These are phyloP conservation scores for Amyelois transitella DNA, from an alignment of 1,140 invertebrate species.

Conservation along the genomic window DNA sequence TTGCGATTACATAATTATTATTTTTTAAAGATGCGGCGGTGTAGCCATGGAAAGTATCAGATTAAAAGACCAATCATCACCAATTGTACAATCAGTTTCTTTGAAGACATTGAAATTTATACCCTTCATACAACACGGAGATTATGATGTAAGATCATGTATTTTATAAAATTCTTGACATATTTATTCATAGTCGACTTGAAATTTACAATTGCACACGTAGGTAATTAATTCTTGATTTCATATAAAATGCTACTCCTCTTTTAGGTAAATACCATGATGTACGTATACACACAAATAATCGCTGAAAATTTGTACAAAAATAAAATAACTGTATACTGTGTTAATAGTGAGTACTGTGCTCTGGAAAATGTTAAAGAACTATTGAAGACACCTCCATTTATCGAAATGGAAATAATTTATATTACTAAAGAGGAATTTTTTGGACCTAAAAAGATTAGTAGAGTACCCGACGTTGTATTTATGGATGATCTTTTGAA, in stretches of 20 bases:
- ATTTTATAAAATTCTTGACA: too few species aligned
- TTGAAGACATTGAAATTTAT: constrained; percentile 1
- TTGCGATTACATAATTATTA: background rate
- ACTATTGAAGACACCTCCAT: background rate
- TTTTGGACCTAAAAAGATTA: background rate
- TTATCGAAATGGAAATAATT: background rate
- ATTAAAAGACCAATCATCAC: background rate
- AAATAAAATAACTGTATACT: background rate
- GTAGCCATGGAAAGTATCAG: constrained; percentile 3
- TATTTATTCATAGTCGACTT: too few species aligned
- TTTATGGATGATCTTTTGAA: constrained; percentile 5
- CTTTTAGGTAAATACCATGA: background rate
- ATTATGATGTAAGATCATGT: background rate
- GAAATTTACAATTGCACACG: too few species aligned
- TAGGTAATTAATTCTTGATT: too few species aligned
- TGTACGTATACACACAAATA: background rate
- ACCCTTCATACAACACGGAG: constrained; percentile 3
- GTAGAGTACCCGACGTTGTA: background rate
- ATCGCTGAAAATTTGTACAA: background rate
- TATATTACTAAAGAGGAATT: background rate
- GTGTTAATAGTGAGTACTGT: background rate
- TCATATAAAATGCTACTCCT: too few species aligned
- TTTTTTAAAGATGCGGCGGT: constrained; percentile 14
- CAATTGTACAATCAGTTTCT: background rate
- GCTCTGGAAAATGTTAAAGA: background rate